Base-by-base conservation (phyloP, 2,797 vertebrate genomes). In the Anguilla obscura region DNA sequence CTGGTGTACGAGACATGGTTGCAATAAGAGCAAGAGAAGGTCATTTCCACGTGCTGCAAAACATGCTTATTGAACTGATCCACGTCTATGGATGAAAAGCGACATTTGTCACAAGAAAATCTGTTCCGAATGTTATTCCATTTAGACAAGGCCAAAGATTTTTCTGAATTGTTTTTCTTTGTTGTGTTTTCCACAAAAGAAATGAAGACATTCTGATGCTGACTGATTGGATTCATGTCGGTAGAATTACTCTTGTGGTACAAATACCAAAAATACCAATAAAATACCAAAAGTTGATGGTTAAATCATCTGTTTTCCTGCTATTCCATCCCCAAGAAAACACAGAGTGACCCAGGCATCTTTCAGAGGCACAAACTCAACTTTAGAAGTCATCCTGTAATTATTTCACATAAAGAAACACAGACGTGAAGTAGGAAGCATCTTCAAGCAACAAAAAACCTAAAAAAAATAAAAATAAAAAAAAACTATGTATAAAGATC, bases 1-100 rank as follows among this genome's bases (percentile, higher is more conserved):
- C 98, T 97, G 0, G 97, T 99, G 89, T 96, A 98, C 0, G 97
- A 98, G 1, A 98, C 63, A 0, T 95, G 95, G 91, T 94, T 96
- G 92, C 98, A 99, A 80, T 98, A 96, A n/a, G 96, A 97, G 88
- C 98, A 99, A 71, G 97, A 93, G 94, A 98, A 99, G 50, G 95
- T 96, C 16, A 97, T 97, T 89, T 97, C 96, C 89, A 95, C 94
- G 8, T 99, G 98, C 85, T 98, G 97, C 0, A 94, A 87, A 1
- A 96, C 91, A 1, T 99, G 98, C 85, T 97, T 97, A 89, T 95
- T 96, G 90, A 97, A 97, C 6, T 94, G 94, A 0, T 94, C 93
- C 0, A 92, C 88, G 87, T 99, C 97, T 85, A 95, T 95, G 0
- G 97, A 96, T 9, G 96, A 96, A 93, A 98, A 99, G 66, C 96